These are phyloP conservation scores for Dimorphilus gyrociliatus DNA, from an alignment of 2,888 invertebrate genomes.

Conservation along the genomic window DNA sequence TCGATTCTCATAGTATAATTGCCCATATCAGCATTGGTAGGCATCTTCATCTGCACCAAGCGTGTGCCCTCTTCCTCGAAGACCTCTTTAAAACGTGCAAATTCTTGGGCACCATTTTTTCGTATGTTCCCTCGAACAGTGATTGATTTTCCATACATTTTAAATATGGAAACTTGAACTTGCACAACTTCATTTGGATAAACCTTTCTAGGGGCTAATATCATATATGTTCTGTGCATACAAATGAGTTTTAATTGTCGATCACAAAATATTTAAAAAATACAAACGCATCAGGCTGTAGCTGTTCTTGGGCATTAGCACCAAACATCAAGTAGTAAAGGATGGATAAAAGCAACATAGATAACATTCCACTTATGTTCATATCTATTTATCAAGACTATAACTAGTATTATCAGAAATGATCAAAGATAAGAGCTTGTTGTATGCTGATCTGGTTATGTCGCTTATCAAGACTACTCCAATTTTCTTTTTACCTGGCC, in stretches of 20 bases:
- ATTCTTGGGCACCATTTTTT: constrained; percentile 68
- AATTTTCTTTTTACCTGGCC: no score
- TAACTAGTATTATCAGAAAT: no score
- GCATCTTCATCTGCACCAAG: constrained; percentile 74
- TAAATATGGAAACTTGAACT: constrained; percentile 65
- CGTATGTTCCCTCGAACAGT: constrained; percentile 73
- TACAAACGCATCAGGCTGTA: no score
- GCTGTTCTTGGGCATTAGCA: no score
- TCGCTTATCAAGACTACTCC: no score
- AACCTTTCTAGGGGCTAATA: constrained; percentile 75
- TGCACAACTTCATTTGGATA: constrained; percentile 78
- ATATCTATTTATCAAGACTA: no score
- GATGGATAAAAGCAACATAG: no score
- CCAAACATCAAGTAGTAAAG: no score
- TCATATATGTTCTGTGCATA: constrained; percentile 74
- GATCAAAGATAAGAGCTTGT: no score
- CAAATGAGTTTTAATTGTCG: constrained; percentile 20
- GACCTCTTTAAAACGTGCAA: constrained; percentile 57
- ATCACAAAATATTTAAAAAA: no score
- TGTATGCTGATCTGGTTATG: no score
- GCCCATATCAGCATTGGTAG: constrained; percentile 63
- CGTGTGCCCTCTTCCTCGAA: constrained; percentile 61
- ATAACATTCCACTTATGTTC: no score
- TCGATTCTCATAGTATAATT: constrained; percentile 67
- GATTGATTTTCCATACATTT: constrained; percentile 55